phyloP scores from a whole-genome alignment of 2,113 vertebrate genomes.

The Bujurquina vittata region DNA sequence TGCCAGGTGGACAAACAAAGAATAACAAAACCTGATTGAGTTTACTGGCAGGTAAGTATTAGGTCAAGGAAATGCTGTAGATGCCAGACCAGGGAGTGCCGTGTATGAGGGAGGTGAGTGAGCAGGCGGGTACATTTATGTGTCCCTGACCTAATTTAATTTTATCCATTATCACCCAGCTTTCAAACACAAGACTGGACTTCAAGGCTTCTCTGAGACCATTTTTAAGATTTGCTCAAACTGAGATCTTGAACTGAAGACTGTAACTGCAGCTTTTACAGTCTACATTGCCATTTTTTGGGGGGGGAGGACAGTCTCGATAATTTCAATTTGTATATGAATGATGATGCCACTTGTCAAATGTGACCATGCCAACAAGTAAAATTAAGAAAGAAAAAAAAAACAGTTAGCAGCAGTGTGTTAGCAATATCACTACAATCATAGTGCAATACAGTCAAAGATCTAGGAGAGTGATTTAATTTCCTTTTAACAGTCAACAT shows the following conservation, averaged over 20 bases:
- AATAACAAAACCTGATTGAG: neutral
- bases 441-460: neutral
- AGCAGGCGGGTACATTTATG: neutral
- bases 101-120: neutral
- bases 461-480: neutral
- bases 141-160: neutral
- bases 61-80: neutral
- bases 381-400: neutral
- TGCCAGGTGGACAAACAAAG: neutral
- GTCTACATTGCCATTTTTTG: too few relatives aligned
- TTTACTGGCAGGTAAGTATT: neutral
- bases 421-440: neutral
- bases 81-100: too few relatives aligned
- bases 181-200: neutral
- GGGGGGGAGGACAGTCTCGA: too few relatives aligned
- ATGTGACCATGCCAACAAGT: too few relatives aligned
- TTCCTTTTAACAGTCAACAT: neutral
- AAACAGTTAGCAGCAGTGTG: neutral
- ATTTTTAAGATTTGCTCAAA: neutral
- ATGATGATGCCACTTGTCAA: too few relatives aligned
- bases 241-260: too few relatives aligned
- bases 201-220: neutral
- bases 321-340: too few relatives aligned
- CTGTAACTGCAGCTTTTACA: too few relatives aligned
- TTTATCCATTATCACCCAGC: neutral